Base-by-base conservation (phyloP, 2,113 vertebrate genomes). In the Theropithecus gelada region DNA sequence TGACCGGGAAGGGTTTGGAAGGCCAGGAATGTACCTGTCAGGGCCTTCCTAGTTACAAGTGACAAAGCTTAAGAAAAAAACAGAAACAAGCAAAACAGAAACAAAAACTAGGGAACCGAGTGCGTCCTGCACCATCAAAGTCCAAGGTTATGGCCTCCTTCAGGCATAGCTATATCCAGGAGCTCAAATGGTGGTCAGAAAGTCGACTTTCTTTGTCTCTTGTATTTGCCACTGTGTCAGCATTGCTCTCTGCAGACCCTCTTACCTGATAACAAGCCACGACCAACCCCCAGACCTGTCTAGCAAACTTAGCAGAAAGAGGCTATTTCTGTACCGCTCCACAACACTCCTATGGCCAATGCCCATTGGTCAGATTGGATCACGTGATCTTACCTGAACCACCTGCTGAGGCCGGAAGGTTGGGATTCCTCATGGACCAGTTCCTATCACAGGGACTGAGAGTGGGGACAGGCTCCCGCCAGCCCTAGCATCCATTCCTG, bases 1-100 rank as follows among this genome's bases (percentile, higher is more conserved):
- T 99, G 97, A 99, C 97, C 14, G 32, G 55, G 86, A 5, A 16
- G 23, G 52, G 76, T 6, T 6, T 35, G 61, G 27, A 6, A 17
- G 23, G 91, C 50, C 59, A 43, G 78, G 55, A 40, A 8, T 1
- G 23, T 7, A 12, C 27, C 43, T 57, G 1, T 20, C 38, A 25
- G 35, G 45, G 14, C 78, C 82, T 59, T 38, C 57, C 85, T 50
- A 45, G 81, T 32, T 55, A 11, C 4, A 35, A 18, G 30, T 1
- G 8, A 38, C 6, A 23, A 20, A 1, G 10, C 3, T 43, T 61
- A 50, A 11, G 43, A 64, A 20, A 17, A 59, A 43, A 40, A 45
- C 14, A 27, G 22, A 52, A 40, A 14, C 25, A 35, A 55, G 45
- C n/a, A 66, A 13, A 73, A 43, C 40, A 68, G 57, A 32, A 40